A percentile compares a stretch with the other conserved stretches of the same genome.
phyloP scores from a whole-genome alignment of 2,797 vertebrate species.

The Phoxinus dragarum region DNA sequence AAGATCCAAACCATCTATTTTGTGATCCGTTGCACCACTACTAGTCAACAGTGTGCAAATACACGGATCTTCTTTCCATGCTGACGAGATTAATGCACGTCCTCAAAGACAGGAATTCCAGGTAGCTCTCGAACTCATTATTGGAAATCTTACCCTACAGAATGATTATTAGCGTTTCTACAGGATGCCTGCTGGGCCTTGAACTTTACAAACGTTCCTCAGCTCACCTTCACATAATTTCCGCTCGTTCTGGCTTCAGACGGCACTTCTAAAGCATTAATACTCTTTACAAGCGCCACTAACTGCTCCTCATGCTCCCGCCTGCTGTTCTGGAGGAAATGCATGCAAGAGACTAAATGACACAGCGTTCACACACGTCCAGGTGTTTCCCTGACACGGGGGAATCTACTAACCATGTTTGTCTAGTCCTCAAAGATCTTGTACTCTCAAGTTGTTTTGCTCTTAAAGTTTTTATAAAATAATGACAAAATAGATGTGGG shows the following conservation, averaged over 20 bases:
- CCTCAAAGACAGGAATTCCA: constrained; percentile 21
- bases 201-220: constrained; percentile 41
- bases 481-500: constrained; percentile 57
- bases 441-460: neutral
- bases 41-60: neutral
- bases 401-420: neutral
- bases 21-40: too few species aligned
- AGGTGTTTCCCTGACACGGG: constrained; percentile 8
- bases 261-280: constrained; percentile 37
- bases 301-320: constrained; percentile 11
- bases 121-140: neutral
- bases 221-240: constrained; percentile 42
- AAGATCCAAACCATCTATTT: too few species aligned
- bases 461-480: neutral
- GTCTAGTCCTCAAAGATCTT: neutral
- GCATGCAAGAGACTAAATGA: constrained; percentile 10
- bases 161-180: constrained; percentile 7
- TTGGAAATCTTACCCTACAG: neutral
- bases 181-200: constrained; percentile 24
- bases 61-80: neutral
- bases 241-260: constrained; percentile 32
- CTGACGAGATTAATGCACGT: neutral
- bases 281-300: constrained; percentile 46
- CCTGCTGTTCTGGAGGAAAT: constrained; percentile 47
- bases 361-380: constrained; percentile 17